Conservation (phyloP, 2,113 vertebrate species). For the Lanius ludovicianus region DNA sequence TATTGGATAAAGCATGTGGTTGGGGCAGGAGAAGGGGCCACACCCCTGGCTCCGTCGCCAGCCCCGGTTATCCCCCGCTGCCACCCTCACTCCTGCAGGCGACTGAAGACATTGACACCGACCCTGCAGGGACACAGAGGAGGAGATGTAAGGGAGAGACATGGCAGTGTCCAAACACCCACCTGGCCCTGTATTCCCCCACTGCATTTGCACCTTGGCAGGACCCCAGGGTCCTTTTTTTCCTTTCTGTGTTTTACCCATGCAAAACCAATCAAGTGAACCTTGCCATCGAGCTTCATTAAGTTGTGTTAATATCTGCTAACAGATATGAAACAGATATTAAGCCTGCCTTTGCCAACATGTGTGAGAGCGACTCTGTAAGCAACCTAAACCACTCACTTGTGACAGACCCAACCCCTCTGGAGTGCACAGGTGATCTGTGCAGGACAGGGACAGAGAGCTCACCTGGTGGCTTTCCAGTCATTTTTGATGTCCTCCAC, state of each 20-base stretch:
- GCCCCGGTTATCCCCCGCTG: fast-evolving
- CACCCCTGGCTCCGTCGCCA: fast-evolving
- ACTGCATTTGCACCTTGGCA: fast-evolving
- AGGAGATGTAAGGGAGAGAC: neutral
- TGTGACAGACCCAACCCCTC: fast-evolving
- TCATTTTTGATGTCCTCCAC: fast-evolving
- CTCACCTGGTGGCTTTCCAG: slow-evolving; percentile 41
- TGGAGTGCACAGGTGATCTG: fast-evolving
- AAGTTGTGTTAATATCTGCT: neutral
- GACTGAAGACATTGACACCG: neutral
- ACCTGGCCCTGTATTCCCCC: fast-evolving
- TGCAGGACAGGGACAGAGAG: fast-evolving
- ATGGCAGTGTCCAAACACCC: fast-evolving
- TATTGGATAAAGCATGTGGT: neutral
- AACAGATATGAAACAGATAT: neutral
- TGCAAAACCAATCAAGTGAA: neutral
- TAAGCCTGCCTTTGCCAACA: neutral
- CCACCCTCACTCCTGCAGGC: neutral
- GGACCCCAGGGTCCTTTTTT: neutral
- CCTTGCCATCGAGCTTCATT: fast-evolving
- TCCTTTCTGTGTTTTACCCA: neutral
- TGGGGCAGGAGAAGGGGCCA: neutral
- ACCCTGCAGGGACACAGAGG: neutral
- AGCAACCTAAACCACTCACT: fast-evolving
- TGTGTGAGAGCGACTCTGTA: neutral